Evolutionary conservation across 2,888 invertebrate species (phyloP), one percentile per base, ranked within the genome.

Genomic region (Microctonus brassicae): DNA sequence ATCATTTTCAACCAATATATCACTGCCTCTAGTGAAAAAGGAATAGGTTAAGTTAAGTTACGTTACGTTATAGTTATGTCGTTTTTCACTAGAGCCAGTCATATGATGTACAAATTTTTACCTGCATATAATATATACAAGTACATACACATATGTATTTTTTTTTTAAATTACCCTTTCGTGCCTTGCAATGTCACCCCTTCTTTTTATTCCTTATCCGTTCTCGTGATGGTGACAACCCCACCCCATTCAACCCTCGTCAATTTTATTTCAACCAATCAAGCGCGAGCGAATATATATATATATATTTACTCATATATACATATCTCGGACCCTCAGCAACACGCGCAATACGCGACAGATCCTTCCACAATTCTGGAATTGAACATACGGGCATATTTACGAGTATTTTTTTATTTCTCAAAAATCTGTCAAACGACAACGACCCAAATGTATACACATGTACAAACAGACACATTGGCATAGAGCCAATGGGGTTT

Each of bases 341-440:
- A 58, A 58, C 29, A 33, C 33, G 58, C 58, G 33, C 34, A 17
- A 33, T 33, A 33, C 20, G 33, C 58, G 62, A 47, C 62, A 61
- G 57, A 34, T 67, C 55, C 62, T 79, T 82, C 81, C 80, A 82
- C 80, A 81, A 77, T 82, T 82, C 67, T 57, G 77, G 78, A 78
- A 80, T 76, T 62, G 73, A 77, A 74, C 84, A 87, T 87, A 87
- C 86, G 87, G 87, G 85, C 77, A 80, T 85, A 86, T 86, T 86
- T 86, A 86, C 73, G 73, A 65, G 66, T 61, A 60, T 39, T 67
- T 61, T 67, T 73, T 69, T 73, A 33, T 85, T 84, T 66, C 36
- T 66, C 75, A 77, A 82, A 81, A 84, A 84, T 85, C 83, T 81
- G 82, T 81, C 83, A 79, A 81, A 80, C 73, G 80, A 82, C 83